Evolutionary conservation across 2,888 invertebrate genomes (phyloP).

Genomic region (Pristionchus maxplancki): DNA sequence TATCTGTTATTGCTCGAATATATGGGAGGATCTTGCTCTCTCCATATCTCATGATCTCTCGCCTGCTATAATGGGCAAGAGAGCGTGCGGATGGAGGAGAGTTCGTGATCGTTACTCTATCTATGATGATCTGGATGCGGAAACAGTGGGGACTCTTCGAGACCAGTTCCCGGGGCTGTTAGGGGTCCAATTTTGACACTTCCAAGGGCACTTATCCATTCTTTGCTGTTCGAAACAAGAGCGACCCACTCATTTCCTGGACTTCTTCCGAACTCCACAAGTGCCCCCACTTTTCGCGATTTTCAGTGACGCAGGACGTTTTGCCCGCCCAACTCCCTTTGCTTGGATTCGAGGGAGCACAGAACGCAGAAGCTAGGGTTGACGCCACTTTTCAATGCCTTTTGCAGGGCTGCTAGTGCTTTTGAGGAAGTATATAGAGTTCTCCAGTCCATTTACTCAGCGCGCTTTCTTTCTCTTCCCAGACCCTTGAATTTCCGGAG

Average conservation of each 20-base stretch:
- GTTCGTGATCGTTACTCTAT: background rate
- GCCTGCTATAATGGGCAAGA: background rate
- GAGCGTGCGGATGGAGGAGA: background rate
- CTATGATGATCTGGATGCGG: background rate
- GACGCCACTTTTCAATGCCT: background rate
- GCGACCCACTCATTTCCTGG: background rate
- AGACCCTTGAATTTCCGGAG: background rate
- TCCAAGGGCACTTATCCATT: background rate
- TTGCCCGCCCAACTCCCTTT: background rate
- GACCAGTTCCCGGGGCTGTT: background rate
- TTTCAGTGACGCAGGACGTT: background rate
- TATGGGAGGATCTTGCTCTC: background rate
- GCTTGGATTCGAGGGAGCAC: background rate
- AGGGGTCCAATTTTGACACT: background rate
- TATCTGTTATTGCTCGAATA: background rate
- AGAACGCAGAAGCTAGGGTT: background rate
- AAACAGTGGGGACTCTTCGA: background rate
- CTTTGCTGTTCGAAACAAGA: background rate
- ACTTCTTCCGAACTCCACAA: background rate
- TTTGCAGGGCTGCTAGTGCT: background rate
- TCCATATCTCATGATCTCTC: background rate
- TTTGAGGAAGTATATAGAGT: background rate
- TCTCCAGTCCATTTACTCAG: too few species aligned
- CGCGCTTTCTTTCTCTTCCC: too few species aligned
- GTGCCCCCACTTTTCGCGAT: background rate